Conservation (phyloP, 2,888 invertebrate species). For the Platycheirus albimanus region DNA sequence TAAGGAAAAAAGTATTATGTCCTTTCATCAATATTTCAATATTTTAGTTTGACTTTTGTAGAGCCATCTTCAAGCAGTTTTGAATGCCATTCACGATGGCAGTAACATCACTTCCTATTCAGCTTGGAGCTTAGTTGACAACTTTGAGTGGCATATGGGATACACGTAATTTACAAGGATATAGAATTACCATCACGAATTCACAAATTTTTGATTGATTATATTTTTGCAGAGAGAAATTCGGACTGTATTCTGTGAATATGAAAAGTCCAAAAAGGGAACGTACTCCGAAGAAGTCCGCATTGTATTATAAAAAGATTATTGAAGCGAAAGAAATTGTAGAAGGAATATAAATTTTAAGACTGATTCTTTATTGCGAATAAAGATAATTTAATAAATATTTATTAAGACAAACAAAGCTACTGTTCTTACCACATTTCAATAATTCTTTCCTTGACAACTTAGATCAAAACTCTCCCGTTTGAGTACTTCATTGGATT, state of each 20-base stretch:
- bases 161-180: conserved; percentile 77
- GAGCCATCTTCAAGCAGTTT: conserved; percentile 77
- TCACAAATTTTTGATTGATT: neutral
- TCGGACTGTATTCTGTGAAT: conserved; percentile 88
- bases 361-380: no score
- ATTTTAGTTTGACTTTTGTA: conserved; percentile 77
- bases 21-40: no score
- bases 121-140: conserved; percentile 79
- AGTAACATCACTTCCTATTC: conserved; percentile 78
- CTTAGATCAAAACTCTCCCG: no score
- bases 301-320: conserved; percentile 84
- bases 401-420: no score
- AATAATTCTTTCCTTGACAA: no score
- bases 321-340: conserved; percentile 77
- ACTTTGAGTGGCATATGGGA: conserved; percentile 79
- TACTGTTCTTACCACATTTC: no score
- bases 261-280: conserved; percentile 85
- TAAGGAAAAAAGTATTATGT: conserved; percentile 23
- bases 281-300: conserved; percentile 87
- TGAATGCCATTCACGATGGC: conserved; percentile 77
- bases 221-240: conserved; percentile 84
- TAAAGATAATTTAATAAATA: no score
- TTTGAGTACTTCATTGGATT: no score
- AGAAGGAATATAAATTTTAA: neutral
- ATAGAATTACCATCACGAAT: no score